Evolutionary conservation across 2,113 vertebrate species (phyloP).

Genomic region (Ammodytes dubius): DNA sequence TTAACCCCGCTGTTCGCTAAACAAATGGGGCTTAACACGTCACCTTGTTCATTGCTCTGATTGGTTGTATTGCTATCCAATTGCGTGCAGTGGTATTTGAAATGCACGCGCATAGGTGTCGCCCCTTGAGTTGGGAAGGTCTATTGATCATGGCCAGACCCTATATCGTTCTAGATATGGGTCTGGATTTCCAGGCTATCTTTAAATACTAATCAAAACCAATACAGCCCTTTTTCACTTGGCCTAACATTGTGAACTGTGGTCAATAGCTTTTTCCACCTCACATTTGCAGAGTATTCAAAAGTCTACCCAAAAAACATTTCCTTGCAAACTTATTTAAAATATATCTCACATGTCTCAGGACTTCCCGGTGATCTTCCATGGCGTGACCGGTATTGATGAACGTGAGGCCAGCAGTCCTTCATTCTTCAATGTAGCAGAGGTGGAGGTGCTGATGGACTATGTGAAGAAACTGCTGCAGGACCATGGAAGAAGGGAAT

Average conservation of each 20-base stretch:
- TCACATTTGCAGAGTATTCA: neutral
- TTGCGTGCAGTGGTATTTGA: too few species aligned
- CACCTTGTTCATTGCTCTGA: too few species aligned
- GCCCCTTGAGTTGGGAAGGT: too few species aligned
- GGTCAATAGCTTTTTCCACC: too few species aligned
- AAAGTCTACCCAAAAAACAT: neutral
- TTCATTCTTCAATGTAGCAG: constrained; percentile 92
- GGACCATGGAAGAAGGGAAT: constrained; percentile 81
- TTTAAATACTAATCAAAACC: too few species aligned
- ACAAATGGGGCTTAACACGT: too few species aligned
- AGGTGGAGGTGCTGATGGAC: constrained; percentile 86
- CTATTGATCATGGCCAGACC: too few species aligned
- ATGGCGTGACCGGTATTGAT: constrained; percentile 88
- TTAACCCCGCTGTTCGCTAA: too few species aligned
- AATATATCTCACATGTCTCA: constrained; percentile 54
- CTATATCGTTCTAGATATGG: too few species aligned
- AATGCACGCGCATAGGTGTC: too few species aligned
- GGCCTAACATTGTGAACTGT: neutral
- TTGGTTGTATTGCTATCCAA: too few species aligned
- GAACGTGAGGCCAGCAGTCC: constrained; percentile 90
- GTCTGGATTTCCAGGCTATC: too few species aligned
- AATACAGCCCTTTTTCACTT: neutral
- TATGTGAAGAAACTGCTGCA: constrained; percentile 90
- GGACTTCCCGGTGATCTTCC: constrained; percentile 95
- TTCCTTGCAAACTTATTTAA: neutral